phyloP scores from a whole-genome alignment of 1,140 invertebrate species.

The Lucilia cuprina region DNA sequence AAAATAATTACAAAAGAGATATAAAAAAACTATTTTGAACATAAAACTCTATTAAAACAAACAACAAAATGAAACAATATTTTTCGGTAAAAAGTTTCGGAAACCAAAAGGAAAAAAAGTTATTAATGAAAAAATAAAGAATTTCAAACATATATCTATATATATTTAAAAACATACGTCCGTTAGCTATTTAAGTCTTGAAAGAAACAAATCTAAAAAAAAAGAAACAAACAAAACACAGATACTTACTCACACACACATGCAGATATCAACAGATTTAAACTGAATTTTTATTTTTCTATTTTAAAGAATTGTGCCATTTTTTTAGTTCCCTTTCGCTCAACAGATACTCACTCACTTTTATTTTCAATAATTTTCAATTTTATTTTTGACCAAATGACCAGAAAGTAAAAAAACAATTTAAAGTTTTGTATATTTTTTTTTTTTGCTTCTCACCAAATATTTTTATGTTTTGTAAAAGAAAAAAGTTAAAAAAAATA shows the following conservation, averaged over 20 bases:
- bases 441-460: conserved; percentile 6
- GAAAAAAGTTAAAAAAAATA: neutral
- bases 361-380: neutral
- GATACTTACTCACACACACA: neutral
- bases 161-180: conserved; percentile 23
- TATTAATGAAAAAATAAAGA: neutral
- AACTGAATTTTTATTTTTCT: neutral
- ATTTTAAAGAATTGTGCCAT: neutral
- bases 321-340: neutral
- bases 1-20: neutral
- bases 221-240: neutral
- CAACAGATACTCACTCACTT: neutral
- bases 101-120: neutral
- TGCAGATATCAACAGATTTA: no score
- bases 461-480: conserved; percentile 1
- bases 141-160: conserved; percentile 3
- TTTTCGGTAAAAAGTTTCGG: conserved; percentile 16
- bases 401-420: neutral
- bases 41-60: neutral
- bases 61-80: neutral
- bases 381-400: neutral
- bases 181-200: conserved; percentile 25
- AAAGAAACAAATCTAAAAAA: neutral
- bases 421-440: neutral
- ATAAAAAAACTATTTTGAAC: conserved; percentile 13